Conservation (phyloP, 2,888 invertebrate genomes). For the Xylophagus ater region DNA sequence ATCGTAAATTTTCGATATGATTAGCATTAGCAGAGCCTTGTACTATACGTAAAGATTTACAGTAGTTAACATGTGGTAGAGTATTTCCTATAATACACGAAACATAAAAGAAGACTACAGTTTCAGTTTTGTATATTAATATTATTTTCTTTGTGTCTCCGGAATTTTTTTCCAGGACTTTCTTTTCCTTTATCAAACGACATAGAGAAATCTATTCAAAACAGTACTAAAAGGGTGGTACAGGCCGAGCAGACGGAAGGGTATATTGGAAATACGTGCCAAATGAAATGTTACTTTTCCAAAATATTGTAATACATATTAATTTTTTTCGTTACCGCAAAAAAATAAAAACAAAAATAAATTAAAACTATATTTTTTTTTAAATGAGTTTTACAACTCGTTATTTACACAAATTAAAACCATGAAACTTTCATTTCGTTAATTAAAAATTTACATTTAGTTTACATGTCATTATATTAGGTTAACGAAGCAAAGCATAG, state of each 20-base stretch:
- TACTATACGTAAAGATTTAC: constrained; percentile 1
- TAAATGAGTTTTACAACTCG: no score
- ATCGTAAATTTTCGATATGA: constrained; percentile 5
- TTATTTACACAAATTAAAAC: no score
- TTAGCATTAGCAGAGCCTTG: neutral
- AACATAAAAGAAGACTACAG: neutral
- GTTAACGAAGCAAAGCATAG: no score
- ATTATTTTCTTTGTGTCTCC: neutral
- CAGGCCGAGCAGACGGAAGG: neutral
- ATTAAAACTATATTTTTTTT: no score
- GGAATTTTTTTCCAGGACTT: no score
- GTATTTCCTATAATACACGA: neutral
- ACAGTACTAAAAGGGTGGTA: neutral
- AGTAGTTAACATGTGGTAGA: neutral
- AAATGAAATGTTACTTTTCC: no score
- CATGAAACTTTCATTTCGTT: no score
- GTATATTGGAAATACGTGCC: neutral
- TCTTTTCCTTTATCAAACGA: neutral
- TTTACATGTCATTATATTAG: no score
- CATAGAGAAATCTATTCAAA: neutral
- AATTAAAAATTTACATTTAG: no score
- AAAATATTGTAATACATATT: no score
- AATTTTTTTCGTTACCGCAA: no score
- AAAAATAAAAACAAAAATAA: no score
- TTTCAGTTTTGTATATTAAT: neutral